Evolutionary conservation across 2,888 invertebrate genomes (phyloP).

Genomic region (Drosophila subquinaria): DNA sequence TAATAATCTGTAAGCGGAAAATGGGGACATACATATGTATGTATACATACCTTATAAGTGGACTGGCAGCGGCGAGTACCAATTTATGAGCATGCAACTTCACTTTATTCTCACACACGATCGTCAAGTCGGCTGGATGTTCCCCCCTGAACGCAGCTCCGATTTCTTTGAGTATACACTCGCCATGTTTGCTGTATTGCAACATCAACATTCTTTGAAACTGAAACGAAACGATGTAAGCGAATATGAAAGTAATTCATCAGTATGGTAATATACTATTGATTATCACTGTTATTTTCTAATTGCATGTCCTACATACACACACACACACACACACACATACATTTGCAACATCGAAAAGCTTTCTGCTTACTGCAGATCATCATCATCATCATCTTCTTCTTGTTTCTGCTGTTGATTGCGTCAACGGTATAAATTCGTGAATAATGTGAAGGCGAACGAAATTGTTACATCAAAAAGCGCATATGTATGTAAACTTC

Average conservation of each 20-base stretch:
- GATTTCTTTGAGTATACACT: conserved; percentile 95
- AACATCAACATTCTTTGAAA: conserved; percentile 90
- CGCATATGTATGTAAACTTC: conserved; percentile 24
- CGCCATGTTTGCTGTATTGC: conserved; percentile 97
- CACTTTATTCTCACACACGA: conserved; percentile 94
- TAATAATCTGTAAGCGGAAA: not conserved
- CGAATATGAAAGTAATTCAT: not conserved
- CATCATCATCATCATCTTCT: not conserved
- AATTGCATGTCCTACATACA: not conserved
- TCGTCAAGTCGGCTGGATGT: conserved; percentile 94
- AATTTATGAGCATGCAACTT: conserved; percentile 93
- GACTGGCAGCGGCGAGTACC: conserved; percentile 94
- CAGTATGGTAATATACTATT: not conserved
- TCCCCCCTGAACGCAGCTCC: conserved; percentile 95
- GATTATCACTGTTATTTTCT: not conserved
- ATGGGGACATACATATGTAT: too few relatives aligned
- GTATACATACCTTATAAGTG: conserved; percentile 89
- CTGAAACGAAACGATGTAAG: conserved; percentile 63
- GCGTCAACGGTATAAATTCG: conserved; percentile 41
- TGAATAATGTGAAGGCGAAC: conserved; percentile 44
- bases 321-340: not conserved
- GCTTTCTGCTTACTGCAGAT: conserved; percentile 14
- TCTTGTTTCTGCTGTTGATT: conserved; percentile 19
- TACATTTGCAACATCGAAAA: conserved; percentile 1
- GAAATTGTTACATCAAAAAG: conserved; percentile 29